These are phyloP conservation scores for Micromys minutus DNA, from an alignment of 2,113 vertebrate genomes.

Conservation along the genomic window DNA sequence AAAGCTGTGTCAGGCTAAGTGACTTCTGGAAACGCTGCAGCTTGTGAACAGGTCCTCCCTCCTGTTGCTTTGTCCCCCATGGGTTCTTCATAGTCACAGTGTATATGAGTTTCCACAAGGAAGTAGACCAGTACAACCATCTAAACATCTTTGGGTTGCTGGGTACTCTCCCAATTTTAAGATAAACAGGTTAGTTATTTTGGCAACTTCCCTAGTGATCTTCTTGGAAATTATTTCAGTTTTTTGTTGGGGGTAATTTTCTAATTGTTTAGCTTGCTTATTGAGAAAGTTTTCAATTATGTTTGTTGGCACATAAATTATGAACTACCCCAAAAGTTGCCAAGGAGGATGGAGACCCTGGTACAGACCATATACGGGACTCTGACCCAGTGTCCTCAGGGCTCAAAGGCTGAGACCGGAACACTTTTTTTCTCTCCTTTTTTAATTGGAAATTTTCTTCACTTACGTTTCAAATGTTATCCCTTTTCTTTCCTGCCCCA, in stretches of 20 bases:
- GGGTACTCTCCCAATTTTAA: neutral
- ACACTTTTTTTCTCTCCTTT: no score
- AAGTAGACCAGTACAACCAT: neutral
- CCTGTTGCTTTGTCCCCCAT: neutral
- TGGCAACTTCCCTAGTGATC: neutral
- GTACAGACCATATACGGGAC: rapidly evolving
- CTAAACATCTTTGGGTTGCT: neutral
- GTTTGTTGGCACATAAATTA: neutral
- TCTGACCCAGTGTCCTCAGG: neutral
- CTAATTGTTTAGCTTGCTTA: neutral
- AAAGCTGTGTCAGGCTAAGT: neutral
- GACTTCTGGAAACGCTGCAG: neutral
- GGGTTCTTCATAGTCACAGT: rapidly evolving
- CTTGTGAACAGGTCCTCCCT: neutral
- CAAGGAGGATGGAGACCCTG: neutral
- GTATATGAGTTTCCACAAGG: neutral
- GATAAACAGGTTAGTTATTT: neutral
- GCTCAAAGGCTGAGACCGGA: no score
- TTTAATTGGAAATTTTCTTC: no score
- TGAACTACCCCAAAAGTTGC: neutral
- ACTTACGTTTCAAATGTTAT: no score
- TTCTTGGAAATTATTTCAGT: slow-evolving; percentile 23
- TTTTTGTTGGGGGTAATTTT: neutral
- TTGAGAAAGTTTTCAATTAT: neutral
- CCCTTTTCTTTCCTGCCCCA: no score